Base-by-base conservation (phyloP, 2,888 invertebrate species). In the Plagiodera versicolora region DNA sequence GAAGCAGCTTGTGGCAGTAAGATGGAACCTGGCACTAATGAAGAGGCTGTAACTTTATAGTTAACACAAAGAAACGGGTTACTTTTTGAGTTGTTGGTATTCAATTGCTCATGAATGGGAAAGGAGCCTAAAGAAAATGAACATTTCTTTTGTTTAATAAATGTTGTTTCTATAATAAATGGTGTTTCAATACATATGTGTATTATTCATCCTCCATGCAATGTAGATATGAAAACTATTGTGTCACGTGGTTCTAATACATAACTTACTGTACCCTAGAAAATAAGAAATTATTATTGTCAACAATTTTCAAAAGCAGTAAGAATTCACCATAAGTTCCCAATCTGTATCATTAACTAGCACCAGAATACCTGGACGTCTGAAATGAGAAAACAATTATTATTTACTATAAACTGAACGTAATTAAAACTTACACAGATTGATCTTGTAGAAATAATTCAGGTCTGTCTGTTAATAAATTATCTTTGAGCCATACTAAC, bases 321-420 rank as follows among this genome's bases (percentile, higher is more conserved):
- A 35, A 48, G 53, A 44, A 51, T 82, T 83, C 82, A 88, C 89
- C 79, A 88, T 78, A 14, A 98, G 81, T 79, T 98, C 97, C 98
- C 98, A 98, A 76, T 98, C 98, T 0, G 91, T 86, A 71, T 98
- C 97, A 76, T 98, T 98, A 8, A 98, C 86, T 1, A 98, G 81
- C 0, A 98, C 96, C 50, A 98, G 81, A 63, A 98, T 98, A 1
- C 98, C 98, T 0, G 97, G 96, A 50, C 97, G 81, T 66, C 85
- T 85, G 71, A 55, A 79, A 57, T 46, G 49, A 17, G 10, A 18
- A 32, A 20, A 39, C 14, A 46, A 17, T 35, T 10, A 39, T 30
- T 56, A 18, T 8, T 19, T 47, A 6, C 28, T 44, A 16, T 35
- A 20, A 9, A 35, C 39, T 10, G 11, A 53, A 18, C 18, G 5